A percentile compares a stretch with the other conserved stretches of the same genome.
These are phyloP conservation scores for Allophyes oxyacanthae DNA, from an alignment of 2,888 invertebrate genomes.

Conservation along the genomic window DNA sequence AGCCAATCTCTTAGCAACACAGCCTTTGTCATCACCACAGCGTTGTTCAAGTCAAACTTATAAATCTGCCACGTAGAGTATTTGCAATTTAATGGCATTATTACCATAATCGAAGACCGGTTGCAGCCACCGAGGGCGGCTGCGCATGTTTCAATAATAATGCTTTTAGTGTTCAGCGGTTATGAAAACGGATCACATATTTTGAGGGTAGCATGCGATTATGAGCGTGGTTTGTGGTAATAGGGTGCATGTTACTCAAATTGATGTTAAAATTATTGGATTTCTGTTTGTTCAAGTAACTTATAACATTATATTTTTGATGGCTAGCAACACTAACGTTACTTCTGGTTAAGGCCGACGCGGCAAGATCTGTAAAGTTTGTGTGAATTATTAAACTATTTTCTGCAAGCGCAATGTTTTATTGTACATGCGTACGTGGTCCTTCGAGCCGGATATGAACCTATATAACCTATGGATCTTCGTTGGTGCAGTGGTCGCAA, in stretches of 20 bases:
- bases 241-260: neutral
- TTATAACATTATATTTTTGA: too few relatives aligned
- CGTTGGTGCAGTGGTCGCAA: too few relatives aligned
- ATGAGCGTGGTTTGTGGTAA: conserved; percentile 21
- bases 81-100: conserved; percentile 82
- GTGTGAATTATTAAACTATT: too few relatives aligned
- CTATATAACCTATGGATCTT: too few relatives aligned
- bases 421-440: too few relatives aligned
- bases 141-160: conserved; percentile 53
- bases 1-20: conserved; percentile 28
- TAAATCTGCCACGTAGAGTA: conserved; percentile 67
- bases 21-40: conserved; percentile 18
- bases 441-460: too few relatives aligned
- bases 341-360: too few relatives aligned
- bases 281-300: too few relatives aligned
- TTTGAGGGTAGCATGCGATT: conserved; percentile 5
- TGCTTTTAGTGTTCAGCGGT: conserved; percentile 34
- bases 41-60: conserved; percentile 53
- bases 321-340: too few relatives aligned
- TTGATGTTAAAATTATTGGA: conserved; percentile 2
- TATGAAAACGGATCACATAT: conserved; percentile 20
- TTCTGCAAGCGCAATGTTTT: too few relatives aligned
- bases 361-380: too few relatives aligned
- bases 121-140: conserved; percentile 37
- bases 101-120: conserved; percentile 81